Conservation (phyloP, 1,140 invertebrate genomes). For the Ganaspis sp. region DNA sequence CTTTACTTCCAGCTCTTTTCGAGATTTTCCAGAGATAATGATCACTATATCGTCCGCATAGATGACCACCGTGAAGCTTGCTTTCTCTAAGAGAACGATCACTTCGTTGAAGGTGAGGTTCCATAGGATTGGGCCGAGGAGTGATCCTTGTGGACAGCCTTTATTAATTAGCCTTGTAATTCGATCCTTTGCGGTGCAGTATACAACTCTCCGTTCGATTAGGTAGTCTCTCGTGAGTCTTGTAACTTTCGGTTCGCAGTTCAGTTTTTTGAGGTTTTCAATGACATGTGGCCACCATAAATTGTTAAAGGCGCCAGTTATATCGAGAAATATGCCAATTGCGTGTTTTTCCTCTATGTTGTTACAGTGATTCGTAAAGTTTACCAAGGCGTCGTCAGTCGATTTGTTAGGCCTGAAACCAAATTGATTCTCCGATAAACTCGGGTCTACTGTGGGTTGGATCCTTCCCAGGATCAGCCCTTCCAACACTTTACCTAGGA, state of each 20-base stretch:
- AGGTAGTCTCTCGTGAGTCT: not conserved
- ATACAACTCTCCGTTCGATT: not conserved
- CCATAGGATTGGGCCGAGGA: not conserved
- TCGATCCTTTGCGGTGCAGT: not conserved
- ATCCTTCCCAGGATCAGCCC: not conserved
- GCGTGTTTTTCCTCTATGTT: not conserved
- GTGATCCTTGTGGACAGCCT: not conserved
- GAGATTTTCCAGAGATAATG: not conserved
- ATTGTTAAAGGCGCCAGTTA: not conserved
- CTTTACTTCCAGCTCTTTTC: not conserved
- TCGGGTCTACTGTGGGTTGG: too few species aligned
- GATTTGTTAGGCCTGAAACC: not conserved
- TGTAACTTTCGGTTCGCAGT: too few species aligned
- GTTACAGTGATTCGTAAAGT: too few species aligned
- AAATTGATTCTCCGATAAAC: not conserved
- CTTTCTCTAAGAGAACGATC: not conserved
- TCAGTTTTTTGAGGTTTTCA: not conserved
- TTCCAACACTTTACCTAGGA: not conserved
- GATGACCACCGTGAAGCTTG: not conserved
- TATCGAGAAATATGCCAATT: not conserved
- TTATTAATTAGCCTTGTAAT: not conserved
- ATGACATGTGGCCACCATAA: not conserved
- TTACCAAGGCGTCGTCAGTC: not conserved
- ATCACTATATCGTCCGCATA: not conserved
- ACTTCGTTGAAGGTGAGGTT: not conserved